These are phyloP conservation scores for Vanacampus margaritifer DNA, from an alignment of 2,113 vertebrate genomes.

Conservation along the genomic window DNA sequence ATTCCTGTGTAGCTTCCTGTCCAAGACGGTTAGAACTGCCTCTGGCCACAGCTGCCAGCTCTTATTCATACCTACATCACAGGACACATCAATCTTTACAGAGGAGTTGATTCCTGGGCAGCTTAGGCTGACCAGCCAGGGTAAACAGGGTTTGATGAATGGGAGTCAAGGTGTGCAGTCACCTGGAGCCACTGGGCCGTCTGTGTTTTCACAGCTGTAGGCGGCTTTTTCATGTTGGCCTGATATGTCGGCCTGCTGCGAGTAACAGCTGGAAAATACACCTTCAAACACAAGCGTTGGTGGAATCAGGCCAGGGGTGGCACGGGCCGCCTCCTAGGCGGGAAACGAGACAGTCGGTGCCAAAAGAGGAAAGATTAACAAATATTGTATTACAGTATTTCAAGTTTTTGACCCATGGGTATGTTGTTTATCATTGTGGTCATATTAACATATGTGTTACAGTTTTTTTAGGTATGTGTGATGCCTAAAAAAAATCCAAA, in stretches of 20 bases:
- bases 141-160: slow-evolving; percentile 92
- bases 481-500: neutral
- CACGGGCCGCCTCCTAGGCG: neutral
- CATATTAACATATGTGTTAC: neutral
- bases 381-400: neutral
- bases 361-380: neutral
- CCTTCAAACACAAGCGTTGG: slow-evolving; percentile 10
- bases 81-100: slow-evolving; percentile 75
- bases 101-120: slow-evolving; percentile 77
- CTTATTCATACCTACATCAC: slow-evolving; percentile 77
- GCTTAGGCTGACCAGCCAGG: slow-evolving; percentile 82
- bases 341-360: neutral
- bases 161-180: slow-evolving; percentile 93
- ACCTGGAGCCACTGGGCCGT: slow-evolving; percentile 83
- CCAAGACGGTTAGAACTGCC: slow-evolving; percentile 7
- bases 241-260: slow-evolving; percentile 70
- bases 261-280: slow-evolving; percentile 62
- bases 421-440: neutral
- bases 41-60: slow-evolving; percentile 37
- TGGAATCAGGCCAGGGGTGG: slow-evolving; percentile 1
- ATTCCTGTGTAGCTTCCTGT: neutral
- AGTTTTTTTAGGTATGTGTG: neutral
- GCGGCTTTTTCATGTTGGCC: slow-evolving; percentile 73
- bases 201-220: slow-evolving; percentile 89
- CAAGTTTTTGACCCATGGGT: neutral